Base-by-base conservation (phyloP, 2,888 invertebrate genomes). In the Antheraea yamamai region DNA sequence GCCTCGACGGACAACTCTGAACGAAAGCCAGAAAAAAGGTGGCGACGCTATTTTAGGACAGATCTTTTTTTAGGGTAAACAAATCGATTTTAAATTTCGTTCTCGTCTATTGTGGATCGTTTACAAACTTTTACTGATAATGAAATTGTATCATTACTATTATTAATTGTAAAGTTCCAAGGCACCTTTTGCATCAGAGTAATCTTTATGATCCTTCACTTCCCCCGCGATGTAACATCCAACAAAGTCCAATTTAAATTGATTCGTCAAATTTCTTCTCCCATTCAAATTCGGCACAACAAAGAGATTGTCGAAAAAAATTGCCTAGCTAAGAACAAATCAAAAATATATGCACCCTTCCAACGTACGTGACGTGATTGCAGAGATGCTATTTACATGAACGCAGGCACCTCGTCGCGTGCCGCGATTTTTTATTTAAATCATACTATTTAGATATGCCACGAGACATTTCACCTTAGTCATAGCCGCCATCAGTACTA, bases 261-360 rank as follows among this genome's bases (percentile, higher is more conserved):
- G 64, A 30, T 66, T 66, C 64, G 64, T 66, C 26, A 66, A 66
- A 66, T 66, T 66, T 30, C 30, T 26, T 30, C 30, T 70, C n/a
- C 7, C 18, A 70, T 70, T 70, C 39, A 70, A 70, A 70, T 70
- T 72, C 74, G 61, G 72, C 72, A 75, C 74, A 74, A 73, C 73
- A 74, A 70, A 70, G 68, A 55, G 72, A 72, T 75, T 58, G 47
- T 75, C 81, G 87, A 91, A 91, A 91, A 91, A 92, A 91, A 89
- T 90, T 89, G 92, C 91, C 89, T 90, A 87, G 87, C 87, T 88
- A 89, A 91, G 91, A 91, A 94, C 92, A 94, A 94, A 93, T 94
- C 93, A 94, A 93, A 94, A 95, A 95, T 93, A 94, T 94, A 95
- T 95, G 94, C 95, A 95, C 95, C 95, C 95, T 94, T 91, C 90